Evolutionary conservation across 1,140 invertebrate species (phyloP).

Genomic region (Tribolium castaneum): DNA sequence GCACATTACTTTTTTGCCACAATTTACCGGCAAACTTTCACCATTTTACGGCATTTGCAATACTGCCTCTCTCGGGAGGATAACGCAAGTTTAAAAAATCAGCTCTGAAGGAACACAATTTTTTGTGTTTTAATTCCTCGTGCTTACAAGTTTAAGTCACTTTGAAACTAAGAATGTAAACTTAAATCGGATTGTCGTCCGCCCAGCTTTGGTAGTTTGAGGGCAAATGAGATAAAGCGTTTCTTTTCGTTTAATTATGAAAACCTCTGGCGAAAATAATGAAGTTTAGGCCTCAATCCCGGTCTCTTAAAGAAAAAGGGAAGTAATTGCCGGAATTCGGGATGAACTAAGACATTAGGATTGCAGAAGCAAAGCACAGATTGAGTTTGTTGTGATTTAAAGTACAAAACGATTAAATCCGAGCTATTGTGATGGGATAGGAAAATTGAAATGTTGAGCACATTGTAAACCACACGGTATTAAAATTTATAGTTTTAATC

Average conservation of each 20-base stretch:
- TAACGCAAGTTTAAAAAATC: no score
- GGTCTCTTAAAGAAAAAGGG: background rate
- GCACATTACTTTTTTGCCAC: background rate
- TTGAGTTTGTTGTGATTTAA: background rate
- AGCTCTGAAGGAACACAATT: no score
- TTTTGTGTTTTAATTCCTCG: background rate
- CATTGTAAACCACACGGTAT: background rate
- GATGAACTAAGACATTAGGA: slow-evolving; percentile 22
- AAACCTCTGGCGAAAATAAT: slow-evolving; percentile 16
- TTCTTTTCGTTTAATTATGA: slow-evolving; percentile 14
- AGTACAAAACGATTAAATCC: background rate
- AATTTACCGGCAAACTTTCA: no score
- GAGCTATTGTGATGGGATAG: background rate
- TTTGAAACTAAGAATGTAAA: background rate
- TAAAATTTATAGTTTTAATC: background rate
- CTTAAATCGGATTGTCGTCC: background rate
- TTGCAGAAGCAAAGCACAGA: background rate
- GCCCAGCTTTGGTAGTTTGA: background rate
- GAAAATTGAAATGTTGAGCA: background rate
- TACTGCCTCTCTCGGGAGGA: background rate
- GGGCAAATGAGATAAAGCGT: background rate
- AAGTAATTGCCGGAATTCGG: slow-evolving; percentile 17
- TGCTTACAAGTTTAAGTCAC: background rate
- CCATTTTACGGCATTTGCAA: background rate
- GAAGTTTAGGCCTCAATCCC: background rate